These are phyloP conservation scores for Trogon melanurus DNA, from an alignment of 2,113 vertebrate species.

Conservation along the genomic window DNA sequence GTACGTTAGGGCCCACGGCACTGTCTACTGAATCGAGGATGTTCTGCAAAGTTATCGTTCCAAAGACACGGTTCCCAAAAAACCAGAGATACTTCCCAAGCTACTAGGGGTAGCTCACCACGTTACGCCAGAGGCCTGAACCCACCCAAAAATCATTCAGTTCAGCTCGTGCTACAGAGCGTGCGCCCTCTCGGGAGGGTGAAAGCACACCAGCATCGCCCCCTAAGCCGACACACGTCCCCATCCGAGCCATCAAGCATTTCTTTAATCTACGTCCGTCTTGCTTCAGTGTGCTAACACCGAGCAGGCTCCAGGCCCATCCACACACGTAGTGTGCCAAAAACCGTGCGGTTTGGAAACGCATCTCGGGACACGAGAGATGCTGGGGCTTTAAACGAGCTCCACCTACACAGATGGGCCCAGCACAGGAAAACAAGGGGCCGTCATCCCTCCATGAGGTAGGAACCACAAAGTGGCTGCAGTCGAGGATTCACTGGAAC, in stretches of 20 bases:
- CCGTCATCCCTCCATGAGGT: slow-evolving; percentile 37
- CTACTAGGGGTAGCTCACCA: slow-evolving; percentile 48
- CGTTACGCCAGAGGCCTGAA: slow-evolving; percentile 48
- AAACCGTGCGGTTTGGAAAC: slow-evolving; percentile 20
- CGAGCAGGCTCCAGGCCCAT: slow-evolving; percentile 61
- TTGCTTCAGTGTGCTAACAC: slow-evolving; percentile 63
- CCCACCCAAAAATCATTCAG: slow-evolving; percentile 54
- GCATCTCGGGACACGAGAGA: slow-evolving; percentile 38
- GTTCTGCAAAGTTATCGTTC: slow-evolving; percentile 14
- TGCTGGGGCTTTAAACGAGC: slow-evolving; percentile 42
- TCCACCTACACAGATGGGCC: slow-evolving; percentile 58
- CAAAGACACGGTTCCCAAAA: slow-evolving; percentile 27
- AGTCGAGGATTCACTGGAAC: slow-evolving; percentile 53
- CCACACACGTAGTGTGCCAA: slow-evolving; percentile 75
- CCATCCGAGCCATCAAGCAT: slow-evolving; percentile 37
- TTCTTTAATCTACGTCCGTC: slow-evolving; percentile 12
- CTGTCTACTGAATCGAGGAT: slow-evolving; percentile 36
- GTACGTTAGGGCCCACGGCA: slow-evolving; percentile 41
- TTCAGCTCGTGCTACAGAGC: slow-evolving; percentile 44
- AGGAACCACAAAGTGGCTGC: slow-evolving; percentile 70
- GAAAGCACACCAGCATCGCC: slow-evolving; percentile 38
- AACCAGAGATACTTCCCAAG: slow-evolving; percentile 14
- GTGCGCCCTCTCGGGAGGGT: slow-evolving; percentile 33
- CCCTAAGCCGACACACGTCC: slow-evolving; percentile 44
- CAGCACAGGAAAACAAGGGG: slow-evolving; percentile 52